Base-by-base conservation (phyloP, 2,797 vertebrate genomes). In the Siniperca undulata region DNA sequence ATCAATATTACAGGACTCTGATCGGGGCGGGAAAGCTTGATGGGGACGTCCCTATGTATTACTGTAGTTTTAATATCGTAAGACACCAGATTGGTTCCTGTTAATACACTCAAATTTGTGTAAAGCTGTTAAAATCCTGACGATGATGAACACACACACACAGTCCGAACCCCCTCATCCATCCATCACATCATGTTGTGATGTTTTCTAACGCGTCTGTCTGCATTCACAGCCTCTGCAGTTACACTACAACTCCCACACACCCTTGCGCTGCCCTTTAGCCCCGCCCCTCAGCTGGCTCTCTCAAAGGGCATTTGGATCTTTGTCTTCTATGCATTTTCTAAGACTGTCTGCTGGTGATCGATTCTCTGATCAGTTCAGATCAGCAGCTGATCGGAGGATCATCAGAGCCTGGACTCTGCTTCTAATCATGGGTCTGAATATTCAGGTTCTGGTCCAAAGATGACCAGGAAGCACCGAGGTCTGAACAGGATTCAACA, bases 271-370 rank as follows among this genome's bases (percentile, higher is more conserved):
- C 78, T 58, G 79, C 84, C 68, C 81, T 89, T 88, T 88, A 91
- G 84, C 58, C 34, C 91, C 80, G 58, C 70, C 77, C 66, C 68
- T 84, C 75, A 74, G 76, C 77, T 79, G 50, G 70, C 56, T 55
- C 50, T 64, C 75, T 78, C 34, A 78, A 68, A 86, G 91, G 93
- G 91, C 90, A 90, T 93, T 92, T 84, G 87, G 92, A 92, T 89
- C 88, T 92, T 88, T 89, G 90, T 93, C 92, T 93, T 95, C 94
- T 95, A 94, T 95, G 94, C 94, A 95, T 94, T 94, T 94, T 94
- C 73, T 91, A 89, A 91, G 90, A 91, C 87, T 91, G 88, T 46
- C 73, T 75, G 81, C 75, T 74, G 85, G 22, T 8, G 66, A 62
- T 68, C 0, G 6, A 40, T 61, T 62, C 61, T 69, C 17, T 69